Evolutionary conservation across 2,113 vertebrate species (phyloP).

Genomic region (Pangasianodon gigas): DNA sequence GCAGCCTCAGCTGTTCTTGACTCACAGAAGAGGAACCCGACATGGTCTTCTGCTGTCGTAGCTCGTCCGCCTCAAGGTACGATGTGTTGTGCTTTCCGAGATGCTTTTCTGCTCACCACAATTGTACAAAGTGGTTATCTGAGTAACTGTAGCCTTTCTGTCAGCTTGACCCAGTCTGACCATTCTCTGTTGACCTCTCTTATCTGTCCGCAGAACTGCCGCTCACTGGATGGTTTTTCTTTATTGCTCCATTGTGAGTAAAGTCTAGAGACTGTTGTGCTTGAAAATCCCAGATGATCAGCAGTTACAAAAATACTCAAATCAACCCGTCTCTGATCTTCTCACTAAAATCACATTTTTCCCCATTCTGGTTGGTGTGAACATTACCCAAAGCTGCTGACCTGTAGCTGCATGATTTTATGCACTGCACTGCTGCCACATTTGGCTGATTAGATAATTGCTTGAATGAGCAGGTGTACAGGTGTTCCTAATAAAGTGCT

Average conservation of each 20-base stretch:
- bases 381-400: neutral
- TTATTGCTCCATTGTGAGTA: neutral
- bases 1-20: neutral
- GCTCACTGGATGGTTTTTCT: neutral
- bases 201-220: neutral
- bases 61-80: neutral
- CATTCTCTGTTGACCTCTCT: neutral
- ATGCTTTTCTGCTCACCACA: too few species aligned
- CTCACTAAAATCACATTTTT: neutral
- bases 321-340: neutral
- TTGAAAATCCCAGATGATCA: neutral
- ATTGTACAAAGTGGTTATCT: too few species aligned
- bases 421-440: neutral
- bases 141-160: too few species aligned
- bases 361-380: neutral
- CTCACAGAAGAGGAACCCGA: neutral
- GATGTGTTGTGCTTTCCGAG: neutral
- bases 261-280: neutral
- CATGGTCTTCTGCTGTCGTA: neutral
- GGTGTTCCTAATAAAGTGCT: neutral
- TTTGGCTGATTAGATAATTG: neutral
- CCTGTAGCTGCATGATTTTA: neutral
- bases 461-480: neutral
- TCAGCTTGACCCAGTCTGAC: neutral
- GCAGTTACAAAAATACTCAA: neutral